phyloP scores from a whole-genome alignment of 2,888 invertebrate species.

The Falcaria lacertinaria region DNA sequence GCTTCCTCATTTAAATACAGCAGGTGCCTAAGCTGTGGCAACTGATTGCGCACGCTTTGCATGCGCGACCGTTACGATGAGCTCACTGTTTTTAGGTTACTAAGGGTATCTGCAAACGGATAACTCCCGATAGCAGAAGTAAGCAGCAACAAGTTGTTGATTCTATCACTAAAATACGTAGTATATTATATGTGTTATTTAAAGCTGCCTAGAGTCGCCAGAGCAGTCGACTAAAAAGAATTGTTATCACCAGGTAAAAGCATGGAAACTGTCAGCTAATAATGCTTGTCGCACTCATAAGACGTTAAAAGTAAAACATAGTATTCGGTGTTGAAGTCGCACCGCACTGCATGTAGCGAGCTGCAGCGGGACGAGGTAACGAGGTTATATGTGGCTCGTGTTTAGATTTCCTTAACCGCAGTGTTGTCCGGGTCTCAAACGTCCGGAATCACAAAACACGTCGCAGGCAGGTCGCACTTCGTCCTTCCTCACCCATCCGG shows the following conservation, averaged over 20 bases:
- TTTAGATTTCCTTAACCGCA: not conserved
- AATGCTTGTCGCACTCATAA: too few species aligned
- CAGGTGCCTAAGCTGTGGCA: constrained; percentile 15
- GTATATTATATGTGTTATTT: too few species aligned
- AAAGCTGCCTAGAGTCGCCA: too few species aligned
- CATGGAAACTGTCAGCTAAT: too few species aligned
- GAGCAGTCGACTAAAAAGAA: too few species aligned
- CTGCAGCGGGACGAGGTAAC: too few species aligned
- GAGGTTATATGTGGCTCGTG: not conserved
- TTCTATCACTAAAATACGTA: too few species aligned
- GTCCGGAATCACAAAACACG: constrained; percentile 4
- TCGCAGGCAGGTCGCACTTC: constrained; percentile 17
- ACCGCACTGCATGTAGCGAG: too few species aligned
- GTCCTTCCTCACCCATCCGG: constrained; percentile 34
- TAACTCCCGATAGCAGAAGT: not conserved
- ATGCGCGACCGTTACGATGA: constrained; percentile 41
- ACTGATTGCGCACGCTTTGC: constrained; percentile 22
- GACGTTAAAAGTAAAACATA: too few species aligned
- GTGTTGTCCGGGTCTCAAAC: constrained; percentile 8
- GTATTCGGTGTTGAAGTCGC: too few species aligned
- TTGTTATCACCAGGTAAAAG: too few species aligned
- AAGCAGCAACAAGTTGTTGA: too few species aligned
- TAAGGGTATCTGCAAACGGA: not conserved
- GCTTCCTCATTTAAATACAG: constrained; percentile 15
- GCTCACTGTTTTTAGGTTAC: constrained; percentile 44